Percentiles rank a stretch among this genome's conserved stretches.
Evolutionary conservation across 2,113 vertebrate genomes (phyloP).

Genomic region (Corydoras sp.): DNA sequence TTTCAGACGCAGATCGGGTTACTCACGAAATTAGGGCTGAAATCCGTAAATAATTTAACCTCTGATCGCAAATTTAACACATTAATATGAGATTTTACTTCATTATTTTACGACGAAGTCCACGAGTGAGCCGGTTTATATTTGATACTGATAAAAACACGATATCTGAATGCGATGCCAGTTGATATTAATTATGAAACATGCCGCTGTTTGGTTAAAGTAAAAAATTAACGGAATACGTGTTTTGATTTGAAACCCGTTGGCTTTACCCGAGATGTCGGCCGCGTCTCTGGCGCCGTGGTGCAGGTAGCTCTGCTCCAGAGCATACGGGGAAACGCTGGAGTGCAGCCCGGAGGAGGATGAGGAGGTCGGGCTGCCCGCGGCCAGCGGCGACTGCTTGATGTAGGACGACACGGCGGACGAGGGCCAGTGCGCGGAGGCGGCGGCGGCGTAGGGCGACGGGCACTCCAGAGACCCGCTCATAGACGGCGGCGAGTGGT

Average conservation of each 20-base stretch:
- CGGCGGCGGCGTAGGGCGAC: slow-evolving; percentile 77
- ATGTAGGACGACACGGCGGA: slow-evolving; percentile 82
- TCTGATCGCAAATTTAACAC: too few relatives aligned
- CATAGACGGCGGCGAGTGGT: slow-evolving; percentile 78
- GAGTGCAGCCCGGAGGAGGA: slow-evolving; percentile 74
- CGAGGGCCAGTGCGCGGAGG: slow-evolving; percentile 81
- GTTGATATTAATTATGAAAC: too few relatives aligned
- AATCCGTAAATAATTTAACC: too few relatives aligned
- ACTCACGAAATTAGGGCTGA: too few relatives aligned
- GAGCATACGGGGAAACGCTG: slow-evolving; percentile 77
- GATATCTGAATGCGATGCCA: too few relatives aligned
- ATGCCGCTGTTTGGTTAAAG: too few relatives aligned
- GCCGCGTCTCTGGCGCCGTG: slow-evolving; percentile 76
- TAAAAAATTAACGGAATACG: too few relatives aligned
- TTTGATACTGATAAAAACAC: too few relatives aligned
- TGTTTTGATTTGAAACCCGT: not conserved
- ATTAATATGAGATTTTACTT: too few relatives aligned
- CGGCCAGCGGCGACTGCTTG: slow-evolving; percentile 80
- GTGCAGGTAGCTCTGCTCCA: slow-evolving; percentile 88
- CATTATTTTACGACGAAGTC: too few relatives aligned
- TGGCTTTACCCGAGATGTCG: slow-evolving; percentile 82
- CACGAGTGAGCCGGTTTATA: too few relatives aligned
- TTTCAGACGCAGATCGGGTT: too few relatives aligned
- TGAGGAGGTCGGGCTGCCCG: slow-evolving; percentile 68
- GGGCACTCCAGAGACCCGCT: slow-evolving; percentile 84